These are phyloP conservation scores for Lacanobia oleracea DNA, from an alignment of 2,888 invertebrate species.

Conservation along the genomic window DNA sequence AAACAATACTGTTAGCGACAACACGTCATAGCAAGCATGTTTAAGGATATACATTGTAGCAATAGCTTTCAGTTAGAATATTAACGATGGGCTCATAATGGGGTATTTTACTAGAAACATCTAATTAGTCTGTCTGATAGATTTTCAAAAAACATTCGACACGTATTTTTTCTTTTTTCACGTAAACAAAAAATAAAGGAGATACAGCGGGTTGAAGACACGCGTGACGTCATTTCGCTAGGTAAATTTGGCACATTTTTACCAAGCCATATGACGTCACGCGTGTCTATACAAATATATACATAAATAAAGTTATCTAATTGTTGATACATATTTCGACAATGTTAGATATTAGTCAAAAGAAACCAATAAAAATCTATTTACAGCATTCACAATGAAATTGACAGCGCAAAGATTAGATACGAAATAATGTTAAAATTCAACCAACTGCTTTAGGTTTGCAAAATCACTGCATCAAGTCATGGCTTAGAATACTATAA, in stretches of 20 bases:
- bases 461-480: constrained; percentile 5
- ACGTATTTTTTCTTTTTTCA: too few species aligned
- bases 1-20: constrained; percentile 43
- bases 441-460: neutral
- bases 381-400: neutral
- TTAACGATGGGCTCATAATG: neutral
- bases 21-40: constrained; percentile 17
- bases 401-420: constrained; percentile 30
- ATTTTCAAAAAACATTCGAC: neutral
- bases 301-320: neutral
- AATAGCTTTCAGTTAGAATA: constrained; percentile 30
- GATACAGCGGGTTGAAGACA: too few species aligned
- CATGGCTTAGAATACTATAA: too few species aligned
- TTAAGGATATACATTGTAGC: constrained; percentile 20
- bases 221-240: too few species aligned
- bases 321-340: neutral
- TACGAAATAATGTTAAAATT: constrained; percentile 10
- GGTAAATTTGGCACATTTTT: neutral
- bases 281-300: too few species aligned
- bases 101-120: too few species aligned
- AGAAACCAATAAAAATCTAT: constrained; percentile 14
- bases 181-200: too few species aligned
- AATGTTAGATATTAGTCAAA: neutral
- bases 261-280: too few species aligned
- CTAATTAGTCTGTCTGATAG: too few species aligned